Base-by-base conservation (phyloP, 2,797 vertebrate species). In the Silurus lanzhouensis region DNA sequence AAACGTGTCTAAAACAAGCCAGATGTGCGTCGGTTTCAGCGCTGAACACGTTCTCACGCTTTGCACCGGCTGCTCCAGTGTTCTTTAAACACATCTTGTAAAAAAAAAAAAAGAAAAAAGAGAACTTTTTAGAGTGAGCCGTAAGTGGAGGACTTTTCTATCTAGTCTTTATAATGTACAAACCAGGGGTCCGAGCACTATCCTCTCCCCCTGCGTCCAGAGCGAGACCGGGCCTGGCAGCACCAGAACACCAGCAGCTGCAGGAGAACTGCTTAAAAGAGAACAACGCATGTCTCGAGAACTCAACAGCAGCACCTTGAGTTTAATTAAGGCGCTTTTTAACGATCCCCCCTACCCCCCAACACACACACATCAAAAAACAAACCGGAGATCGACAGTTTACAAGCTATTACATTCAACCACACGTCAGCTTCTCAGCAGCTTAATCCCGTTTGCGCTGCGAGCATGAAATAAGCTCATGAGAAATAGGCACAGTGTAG, bases 291-390 rank as follows among this genome's bases (percentile, higher is more conserved):
- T 71, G 66, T 82, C 64, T 67, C 27, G 81, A 74, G 66, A 74
- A 20, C 48, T 79, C n/a, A 52, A 52, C 8, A 52, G 10, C 5
- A 25, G 77, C 75, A 8, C 31, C 68, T 25, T 83, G 83, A 14
- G 58, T 83, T 67, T 83, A 81, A 84, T 74, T 64, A 60, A 61
- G 63, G 52, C 66, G 68, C 81, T 72, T 83, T 85, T 84, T 81
- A 87, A 84, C 38, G 38, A 76, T n/a, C 77, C 48, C 48, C 48
- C 8, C 48, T 2, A 8, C 48, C 48, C 48, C 48, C 48, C 48
- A 4, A 38, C 38, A 4, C 38, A 38, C 38, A 38, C 38, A 38
- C 38, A 38, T 38, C 38, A 38, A 38, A 38, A 38, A 38, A 38
- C 38, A 38, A 38, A 38, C 38, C 66, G 20, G 74, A 19, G 19